These are phyloP conservation scores for Lacanobia oleracea DNA, from an alignment of 2,888 invertebrate genomes.

Conservation along the genomic window DNA sequence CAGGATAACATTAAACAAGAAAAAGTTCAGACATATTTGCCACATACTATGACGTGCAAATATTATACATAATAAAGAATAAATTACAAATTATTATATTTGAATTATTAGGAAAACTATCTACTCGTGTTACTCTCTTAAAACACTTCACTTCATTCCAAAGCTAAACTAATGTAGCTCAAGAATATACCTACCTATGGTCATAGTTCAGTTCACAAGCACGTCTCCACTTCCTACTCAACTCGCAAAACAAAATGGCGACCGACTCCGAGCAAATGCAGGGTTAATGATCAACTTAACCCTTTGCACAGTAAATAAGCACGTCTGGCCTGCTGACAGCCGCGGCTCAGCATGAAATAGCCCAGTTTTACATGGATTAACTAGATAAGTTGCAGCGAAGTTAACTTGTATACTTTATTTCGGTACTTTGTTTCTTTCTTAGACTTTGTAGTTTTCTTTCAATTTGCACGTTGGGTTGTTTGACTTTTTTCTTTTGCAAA, in stretches of 20 bases:
- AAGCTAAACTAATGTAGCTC: slow-evolving; percentile 5
- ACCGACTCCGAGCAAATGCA: slow-evolving; percentile 46
- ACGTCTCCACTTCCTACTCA: slow-evolving; percentile 20
- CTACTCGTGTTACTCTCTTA: background rate
- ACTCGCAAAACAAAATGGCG: slow-evolving; percentile 54
- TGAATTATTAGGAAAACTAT: background rate
- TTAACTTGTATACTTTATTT: slow-evolving; percentile 30
- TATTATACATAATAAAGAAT: too few species aligned
- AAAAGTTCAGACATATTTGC: too few species aligned
- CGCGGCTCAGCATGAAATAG: slow-evolving; percentile 64
- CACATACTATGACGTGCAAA: too few species aligned
- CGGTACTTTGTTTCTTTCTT: slow-evolving; percentile 26
- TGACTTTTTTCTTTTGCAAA: background rate
- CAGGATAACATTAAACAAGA: too few species aligned
- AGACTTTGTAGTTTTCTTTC: slow-evolving; percentile 15
- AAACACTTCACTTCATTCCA: background rate
- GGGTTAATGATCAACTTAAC: slow-evolving; percentile 72
- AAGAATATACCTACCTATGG: background rate
- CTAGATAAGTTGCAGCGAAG: slow-evolving; percentile 55
- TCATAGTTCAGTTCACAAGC: slow-evolving; percentile 13
- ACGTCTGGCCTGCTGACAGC: slow-evolving; percentile 62
- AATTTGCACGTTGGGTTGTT: slow-evolving; percentile 16
- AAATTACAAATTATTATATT: too few species aligned
- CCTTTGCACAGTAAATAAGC: slow-evolving; percentile 69
- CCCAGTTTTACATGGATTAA: slow-evolving; percentile 62